phyloP scores from a whole-genome alignment of 2,888 invertebrate species.

The Drosophila emarginata region DNA sequence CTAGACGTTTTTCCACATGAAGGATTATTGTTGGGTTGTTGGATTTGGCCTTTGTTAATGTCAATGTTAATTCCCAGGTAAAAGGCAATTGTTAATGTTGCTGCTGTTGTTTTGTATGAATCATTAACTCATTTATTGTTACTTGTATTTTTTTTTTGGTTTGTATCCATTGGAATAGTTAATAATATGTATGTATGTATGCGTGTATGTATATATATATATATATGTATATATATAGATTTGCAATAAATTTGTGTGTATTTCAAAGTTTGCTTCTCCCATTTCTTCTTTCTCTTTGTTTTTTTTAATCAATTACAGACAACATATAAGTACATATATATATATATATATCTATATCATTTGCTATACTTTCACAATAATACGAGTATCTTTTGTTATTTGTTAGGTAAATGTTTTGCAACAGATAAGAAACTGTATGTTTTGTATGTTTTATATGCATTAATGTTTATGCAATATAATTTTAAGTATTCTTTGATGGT shows the following conservation, averaged over 20 bases:
- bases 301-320: constrained; percentile 58
- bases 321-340: constrained; percentile 60
- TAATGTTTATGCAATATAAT: constrained; percentile 28
- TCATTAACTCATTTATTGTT: constrained; percentile 75
- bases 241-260: constrained; percentile 51
- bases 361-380: constrained; percentile 65
- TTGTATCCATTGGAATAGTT: constrained; percentile 53
- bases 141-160: constrained; percentile 43
- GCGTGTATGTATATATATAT: constrained; percentile 12
- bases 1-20: constrained; percentile 62
- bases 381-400: constrained; percentile 56
- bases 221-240: constrained; percentile 39
- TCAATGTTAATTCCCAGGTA: constrained; percentile 42
- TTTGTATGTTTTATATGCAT: no score
- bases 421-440: constrained; percentile 44
- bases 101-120: constrained; percentile 59
- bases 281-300: constrained; percentile 23
- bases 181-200: constrained; percentile 33
- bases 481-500: constrained; percentile 42
- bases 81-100: constrained; percentile 32
- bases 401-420: constrained; percentile 54
- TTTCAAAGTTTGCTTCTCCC: constrained; percentile 18
- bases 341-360: constrained; percentile 8
- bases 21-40: constrained; percentile 32
- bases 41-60: constrained; percentile 28